Conservation (phyloP, 1,140 invertebrate species). For the Cherax destructor region DNA sequence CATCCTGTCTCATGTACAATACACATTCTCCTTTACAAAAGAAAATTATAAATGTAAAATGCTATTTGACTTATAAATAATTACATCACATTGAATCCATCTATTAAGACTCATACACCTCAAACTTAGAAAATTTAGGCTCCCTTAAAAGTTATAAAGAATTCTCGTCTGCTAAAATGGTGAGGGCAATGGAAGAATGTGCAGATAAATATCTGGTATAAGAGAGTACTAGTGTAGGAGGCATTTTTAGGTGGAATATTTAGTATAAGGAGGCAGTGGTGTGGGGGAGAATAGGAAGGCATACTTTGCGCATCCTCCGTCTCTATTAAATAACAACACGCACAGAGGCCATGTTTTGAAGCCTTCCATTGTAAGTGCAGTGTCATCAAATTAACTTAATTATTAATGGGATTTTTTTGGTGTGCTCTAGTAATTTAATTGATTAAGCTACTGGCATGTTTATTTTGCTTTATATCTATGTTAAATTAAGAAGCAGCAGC, state of each 20-base stretch:
- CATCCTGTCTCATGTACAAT: too few relatives aligned
- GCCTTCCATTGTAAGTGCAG: neutral
- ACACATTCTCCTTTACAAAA: too few relatives aligned
- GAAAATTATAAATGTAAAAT: neutral
- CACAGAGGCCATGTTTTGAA: neutral
- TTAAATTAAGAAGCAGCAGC: constrained; percentile 2
- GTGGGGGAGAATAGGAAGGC: too few relatives aligned
- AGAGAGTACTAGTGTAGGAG: too few relatives aligned
- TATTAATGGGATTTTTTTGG: neutral
- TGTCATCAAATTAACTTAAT: constrained; percentile 15
- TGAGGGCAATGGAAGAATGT: too few relatives aligned
- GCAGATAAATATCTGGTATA: too few relatives aligned
- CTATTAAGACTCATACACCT: neutral
- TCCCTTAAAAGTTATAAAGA: too few relatives aligned
- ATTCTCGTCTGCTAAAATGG: too few relatives aligned
- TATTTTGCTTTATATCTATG: constrained; percentile 6
- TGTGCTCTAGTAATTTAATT: neutral
- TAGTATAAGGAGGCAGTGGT: too few relatives aligned
- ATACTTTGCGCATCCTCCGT: neutral
- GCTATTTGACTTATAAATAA: neutral
- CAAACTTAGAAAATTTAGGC: neutral
- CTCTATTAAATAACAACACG: neutral
- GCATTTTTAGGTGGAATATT: neutral
- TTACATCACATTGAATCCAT: neutral
- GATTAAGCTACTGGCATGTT: neutral